A percentile compares a stretch with the other conserved stretches of the same genome.
Conservation (phyloP, 2,797 vertebrate species). For the Poecile montanus region DNA sequence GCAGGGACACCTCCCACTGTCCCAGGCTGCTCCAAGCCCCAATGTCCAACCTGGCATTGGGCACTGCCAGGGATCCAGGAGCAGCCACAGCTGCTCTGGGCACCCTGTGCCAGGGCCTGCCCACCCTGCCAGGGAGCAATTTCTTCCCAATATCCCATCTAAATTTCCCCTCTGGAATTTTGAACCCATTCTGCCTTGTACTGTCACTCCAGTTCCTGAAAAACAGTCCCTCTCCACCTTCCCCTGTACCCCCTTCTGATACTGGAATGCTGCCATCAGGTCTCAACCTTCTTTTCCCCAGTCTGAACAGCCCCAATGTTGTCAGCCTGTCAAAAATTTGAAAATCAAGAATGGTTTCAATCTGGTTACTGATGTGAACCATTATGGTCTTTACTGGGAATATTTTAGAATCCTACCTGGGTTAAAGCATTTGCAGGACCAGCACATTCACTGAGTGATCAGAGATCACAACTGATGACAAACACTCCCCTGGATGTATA, state of each 20-base stretch:
- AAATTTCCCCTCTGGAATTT: rapidly evolving
- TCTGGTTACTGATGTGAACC: background rate
- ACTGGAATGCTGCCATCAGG: background rate
- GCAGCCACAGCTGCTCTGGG: background rate
- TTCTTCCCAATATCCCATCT: background rate
- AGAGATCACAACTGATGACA: background rate
- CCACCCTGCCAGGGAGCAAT: background rate
- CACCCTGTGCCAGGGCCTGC: background rate
- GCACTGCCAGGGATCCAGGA: background rate
- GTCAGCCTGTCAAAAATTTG: background rate
- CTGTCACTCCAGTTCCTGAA: background rate
- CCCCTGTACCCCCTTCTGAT: background rate
- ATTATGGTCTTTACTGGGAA: background rate
- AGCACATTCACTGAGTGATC: background rate
- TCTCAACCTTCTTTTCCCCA: background rate
- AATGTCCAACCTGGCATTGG: background rate
- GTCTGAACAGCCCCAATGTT: background rate
- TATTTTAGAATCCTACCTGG: background rate
- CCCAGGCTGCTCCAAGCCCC: background rate
- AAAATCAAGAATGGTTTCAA: background rate
- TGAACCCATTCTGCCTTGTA: background rate
- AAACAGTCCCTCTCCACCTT: background rate
- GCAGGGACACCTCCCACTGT: background rate
- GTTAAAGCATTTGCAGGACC: background rate
- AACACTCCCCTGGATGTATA: background rate